Percentiles rank a stretch among this genome's conserved stretches.
These are phyloP conservation scores for zebrafish (Danio rerio) DNA, from an alignment of 2,113 vertebrate species.

Conservation along the genomic window GRCz12tu NC_133200.1:12091501-12092000, in stretches of 20 bases:
- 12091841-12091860: background rate
- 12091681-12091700: no score
- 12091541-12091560: background rate
- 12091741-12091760: no score
- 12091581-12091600: background rate
- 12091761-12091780: no score
- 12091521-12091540: background rate
- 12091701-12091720: no score
- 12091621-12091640: background rate
- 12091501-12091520: background rate
- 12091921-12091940: background rate
- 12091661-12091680: no score
- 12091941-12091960: background rate
- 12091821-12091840: background rate
- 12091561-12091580: background rate
- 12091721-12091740: no score
- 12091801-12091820: no score
- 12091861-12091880: background rate
- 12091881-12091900: no score
- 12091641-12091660: background rate
- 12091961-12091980: background rate
- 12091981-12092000: no score
- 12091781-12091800: no score
- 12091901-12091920: no score
- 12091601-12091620: background rate